These are phyloP conservation scores for Sarcophaga variegata DNA, from an alignment of 2,888 invertebrate species.

Conservation along the genomic window DNA sequence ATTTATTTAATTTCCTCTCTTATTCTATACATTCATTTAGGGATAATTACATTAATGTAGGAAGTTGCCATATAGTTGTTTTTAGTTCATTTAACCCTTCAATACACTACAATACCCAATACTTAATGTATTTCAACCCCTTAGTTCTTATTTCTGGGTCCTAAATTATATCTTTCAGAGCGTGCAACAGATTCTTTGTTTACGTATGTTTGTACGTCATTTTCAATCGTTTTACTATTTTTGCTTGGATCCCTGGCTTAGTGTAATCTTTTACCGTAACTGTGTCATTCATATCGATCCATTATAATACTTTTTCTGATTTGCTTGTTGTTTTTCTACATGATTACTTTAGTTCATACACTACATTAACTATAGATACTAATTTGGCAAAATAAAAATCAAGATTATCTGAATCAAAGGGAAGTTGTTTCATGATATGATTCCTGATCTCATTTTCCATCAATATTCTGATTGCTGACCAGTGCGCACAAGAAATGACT, in stretches of 20 bases:
- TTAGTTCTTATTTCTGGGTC: not conserved
- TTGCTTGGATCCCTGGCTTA: slow-evolving; percentile 10
- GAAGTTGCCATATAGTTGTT: too few species aligned
- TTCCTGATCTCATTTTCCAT: not conserved
- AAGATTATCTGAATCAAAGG: too few species aligned
- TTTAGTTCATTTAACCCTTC: too few species aligned
- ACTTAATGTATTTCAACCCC: not conserved
- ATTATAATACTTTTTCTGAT: too few species aligned
- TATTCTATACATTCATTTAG: too few species aligned
- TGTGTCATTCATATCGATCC: not conserved
- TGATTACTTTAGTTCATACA: too few species aligned
- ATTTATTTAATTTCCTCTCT: too few species aligned
- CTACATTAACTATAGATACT: not conserved
- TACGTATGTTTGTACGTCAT: not conserved
- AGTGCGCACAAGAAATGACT: not conserved
- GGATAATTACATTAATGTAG: too few species aligned
- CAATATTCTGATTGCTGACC: not conserved
- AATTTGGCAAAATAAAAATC: too few species aligned
- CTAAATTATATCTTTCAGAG: not conserved
- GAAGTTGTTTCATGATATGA: not conserved
- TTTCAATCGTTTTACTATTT: not conserved
- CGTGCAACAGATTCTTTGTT: slow-evolving; percentile 10
- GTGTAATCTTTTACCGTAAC: slow-evolving; percentile 35
- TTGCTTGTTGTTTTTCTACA: too few species aligned
- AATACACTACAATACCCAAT: not conserved